Conservation (phyloP, 2,113 vertebrate genomes). For the Ictalurus furcatus region DNA sequence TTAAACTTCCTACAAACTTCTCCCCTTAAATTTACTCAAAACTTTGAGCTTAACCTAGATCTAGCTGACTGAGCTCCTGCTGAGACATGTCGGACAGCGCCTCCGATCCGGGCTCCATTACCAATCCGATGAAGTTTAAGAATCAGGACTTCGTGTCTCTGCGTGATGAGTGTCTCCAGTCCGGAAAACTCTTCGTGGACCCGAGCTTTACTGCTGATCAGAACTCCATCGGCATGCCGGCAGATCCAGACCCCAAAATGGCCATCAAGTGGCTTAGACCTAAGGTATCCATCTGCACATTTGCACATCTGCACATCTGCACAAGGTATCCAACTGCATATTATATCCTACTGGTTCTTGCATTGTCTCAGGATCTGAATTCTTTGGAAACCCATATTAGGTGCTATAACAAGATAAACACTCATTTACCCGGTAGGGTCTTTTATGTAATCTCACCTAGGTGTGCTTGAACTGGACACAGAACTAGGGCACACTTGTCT, state of each 20-base stretch:
- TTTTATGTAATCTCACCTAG: not conserved
- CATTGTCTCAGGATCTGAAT: not conserved
- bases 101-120: slow-evolving; percentile 60
- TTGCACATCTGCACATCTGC: too few relatives aligned
- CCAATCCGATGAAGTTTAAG: slow-evolving; percentile 67
- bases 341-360: not conserved
- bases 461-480: not conserved
- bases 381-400: not conserved
- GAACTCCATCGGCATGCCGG: slow-evolving; percentile 68
- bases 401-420: not conserved
- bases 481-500: not conserved
- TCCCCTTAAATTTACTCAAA: not conserved
- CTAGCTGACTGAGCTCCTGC: not conserved
- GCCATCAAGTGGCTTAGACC: slow-evolving; percentile 72
- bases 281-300: slow-evolving; percentile 61
- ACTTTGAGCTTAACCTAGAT: not conserved
- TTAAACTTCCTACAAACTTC: slow-evolving; percentile 55
- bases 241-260: slow-evolving; percentile 68
- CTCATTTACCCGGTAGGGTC: not conserved
- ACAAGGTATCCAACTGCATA: not conserved
- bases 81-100: slow-evolving; percentile 43
- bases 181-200: slow-evolving; percentile 66
- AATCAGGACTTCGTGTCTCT: slow-evolving; percentile 59
- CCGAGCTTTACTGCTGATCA: slow-evolving; percentile 66
- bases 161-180: slow-evolving; percentile 60